These are phyloP conservation scores for Tanytarsus gracilentus DNA, from an alignment of 2,888 invertebrate genomes.

Conservation along the genomic window DNA sequence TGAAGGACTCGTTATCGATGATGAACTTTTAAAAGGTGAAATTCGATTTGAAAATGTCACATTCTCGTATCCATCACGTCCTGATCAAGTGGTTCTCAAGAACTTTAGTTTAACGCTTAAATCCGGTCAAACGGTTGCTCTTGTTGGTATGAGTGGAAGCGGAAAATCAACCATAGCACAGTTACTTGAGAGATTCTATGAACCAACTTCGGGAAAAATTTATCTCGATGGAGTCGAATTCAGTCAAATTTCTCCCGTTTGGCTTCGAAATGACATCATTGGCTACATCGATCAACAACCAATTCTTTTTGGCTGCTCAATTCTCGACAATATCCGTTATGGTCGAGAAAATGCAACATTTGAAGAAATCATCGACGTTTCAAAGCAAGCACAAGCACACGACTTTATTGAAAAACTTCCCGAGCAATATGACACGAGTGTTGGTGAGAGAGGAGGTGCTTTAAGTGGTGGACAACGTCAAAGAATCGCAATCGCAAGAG, in stretches of 20 bases:
- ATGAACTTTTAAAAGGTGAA: slow-evolving; percentile 62
- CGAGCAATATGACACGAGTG: slow-evolving; percentile 70
- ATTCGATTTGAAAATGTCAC: slow-evolving; percentile 77
- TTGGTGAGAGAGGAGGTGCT: slow-evolving; percentile 86
- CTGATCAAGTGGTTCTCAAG: slow-evolving; percentile 63
- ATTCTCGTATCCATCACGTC: slow-evolving; percentile 82
- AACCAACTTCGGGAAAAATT: slow-evolving; percentile 40
- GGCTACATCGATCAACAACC: slow-evolving; percentile 93
- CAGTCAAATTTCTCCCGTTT: slow-evolving; percentile 49
- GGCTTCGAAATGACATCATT: slow-evolving; percentile 74
- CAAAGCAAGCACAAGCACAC: slow-evolving; percentile 81
- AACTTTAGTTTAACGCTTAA: slow-evolving; percentile 74
- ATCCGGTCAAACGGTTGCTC: slow-evolving; percentile 81
- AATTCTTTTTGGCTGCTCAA: slow-evolving; percentile 80
- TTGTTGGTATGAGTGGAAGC: slow-evolving; percentile 89
- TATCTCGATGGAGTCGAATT: slow-evolving; percentile 41
- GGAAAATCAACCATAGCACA: slow-evolving; percentile 91
- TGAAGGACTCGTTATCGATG: slow-evolving; percentile 59
- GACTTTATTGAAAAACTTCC: slow-evolving; percentile 80
- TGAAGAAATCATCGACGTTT: slow-evolving; percentile 65
- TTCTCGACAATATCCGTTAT: slow-evolving; percentile 90
- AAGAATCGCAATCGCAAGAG: slow-evolving; percentile 88
- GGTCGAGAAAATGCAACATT: slow-evolving; percentile 63
- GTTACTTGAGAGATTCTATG: slow-evolving; percentile 68
- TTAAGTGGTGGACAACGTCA: slow-evolving; percentile 94